A percentile compares a stretch with the other conserved stretches of the same genome.
These are phyloP conservation scores for Xanthorhoe designata DNA, from an alignment of 2,888 invertebrate species.

Conservation along the genomic window DNA sequence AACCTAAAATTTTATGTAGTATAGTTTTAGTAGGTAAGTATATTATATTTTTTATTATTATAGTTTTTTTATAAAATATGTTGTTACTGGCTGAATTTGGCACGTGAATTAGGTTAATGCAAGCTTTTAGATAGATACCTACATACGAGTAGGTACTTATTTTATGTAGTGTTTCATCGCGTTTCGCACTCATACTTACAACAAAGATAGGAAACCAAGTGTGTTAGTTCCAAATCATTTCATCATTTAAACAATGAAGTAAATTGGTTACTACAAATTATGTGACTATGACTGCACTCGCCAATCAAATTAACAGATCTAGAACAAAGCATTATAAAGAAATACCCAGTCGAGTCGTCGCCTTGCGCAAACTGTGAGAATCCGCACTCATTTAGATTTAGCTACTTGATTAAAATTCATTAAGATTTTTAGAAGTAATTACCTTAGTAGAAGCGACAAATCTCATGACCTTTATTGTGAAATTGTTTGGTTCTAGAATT, in stretches of 20 bases:
- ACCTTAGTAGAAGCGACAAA: slow-evolving; percentile 33
- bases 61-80: too few relatives aligned
- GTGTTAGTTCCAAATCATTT: slow-evolving; percentile 10
- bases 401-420: slow-evolving; percentile 34
- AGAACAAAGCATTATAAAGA: slow-evolving; percentile 41
- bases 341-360: slow-evolving; percentile 31
- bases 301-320: slow-evolving; percentile 39
- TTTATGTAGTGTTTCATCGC: neutral
- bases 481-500: slow-evolving; percentile 17
- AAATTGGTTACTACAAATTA: slow-evolving; percentile 37
- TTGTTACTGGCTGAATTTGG: too few relatives aligned
- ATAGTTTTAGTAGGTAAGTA: too few relatives aligned
- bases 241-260: slow-evolving; percentile 26
- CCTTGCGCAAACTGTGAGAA: slow-evolving; percentile 45
- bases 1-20: too few relatives aligned
- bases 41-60: too few relatives aligned
- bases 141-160: too few relatives aligned
- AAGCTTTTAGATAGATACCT: too few relatives aligned
- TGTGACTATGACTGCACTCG: slow-evolving; percentile 37
- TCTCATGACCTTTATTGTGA: slow-evolving; percentile 36
- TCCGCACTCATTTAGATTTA: slow-evolving; percentile 33
- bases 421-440: slow-evolving; percentile 35
- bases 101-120: too few relatives aligned
- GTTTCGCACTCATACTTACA: neutral
- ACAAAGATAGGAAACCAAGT: slow-evolving; percentile 14